Conservation (phyloP, 1,140 invertebrate species). For the Aphelenchoides besseyi region DNA sequence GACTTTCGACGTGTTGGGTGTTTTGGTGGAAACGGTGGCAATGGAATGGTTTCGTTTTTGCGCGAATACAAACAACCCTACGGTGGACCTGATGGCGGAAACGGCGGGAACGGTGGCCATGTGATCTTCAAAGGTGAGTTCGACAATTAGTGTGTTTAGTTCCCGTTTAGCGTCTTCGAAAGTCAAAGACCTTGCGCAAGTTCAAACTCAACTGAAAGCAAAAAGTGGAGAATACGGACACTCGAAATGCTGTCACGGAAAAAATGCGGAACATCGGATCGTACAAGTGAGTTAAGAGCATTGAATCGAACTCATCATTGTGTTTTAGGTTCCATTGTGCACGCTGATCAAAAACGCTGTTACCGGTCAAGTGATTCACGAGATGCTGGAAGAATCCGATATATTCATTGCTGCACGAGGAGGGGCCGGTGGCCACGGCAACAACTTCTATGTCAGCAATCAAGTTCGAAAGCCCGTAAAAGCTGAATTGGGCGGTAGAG, state of each 20-base stretch:
- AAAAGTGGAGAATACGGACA: conserved; percentile 67
- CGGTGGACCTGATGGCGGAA: conserved; percentile 90
- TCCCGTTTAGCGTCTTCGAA: conserved; percentile 53
- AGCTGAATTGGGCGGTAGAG: conserved; percentile 80
- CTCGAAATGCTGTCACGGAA: conserved; percentile 77
- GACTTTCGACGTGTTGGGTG: conserved; percentile 66
- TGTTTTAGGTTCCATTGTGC: conserved; percentile 75
- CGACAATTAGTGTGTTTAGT: not conserved
- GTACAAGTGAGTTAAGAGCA: conserved; percentile 67
- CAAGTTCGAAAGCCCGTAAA: conserved; percentile 77
- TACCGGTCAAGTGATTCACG: conserved; percentile 68
- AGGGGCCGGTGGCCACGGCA: conserved; percentile 89
- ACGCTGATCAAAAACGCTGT: conserved; percentile 72
- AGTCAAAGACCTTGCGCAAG: conserved; percentile 36
- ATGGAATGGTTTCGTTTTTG: conserved; percentile 83
- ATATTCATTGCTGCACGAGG: conserved; percentile 90
- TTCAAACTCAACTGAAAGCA: conserved; percentile 19
- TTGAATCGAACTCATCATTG: not conserved
- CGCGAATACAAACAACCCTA: conserved; percentile 75
- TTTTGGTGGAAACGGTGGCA: conserved; percentile 80
- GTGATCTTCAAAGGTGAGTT: conserved; percentile 75
- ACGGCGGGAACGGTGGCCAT: conserved; percentile 92
- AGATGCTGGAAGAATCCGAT: conserved; percentile 71
- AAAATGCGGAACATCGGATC: conserved; percentile 76
- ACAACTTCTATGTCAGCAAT: conserved; percentile 81